These are phyloP conservation scores for Amphipyra tragopoginis DNA, from an alignment of 2,888 invertebrate genomes.

Conservation along the genomic window DNA sequence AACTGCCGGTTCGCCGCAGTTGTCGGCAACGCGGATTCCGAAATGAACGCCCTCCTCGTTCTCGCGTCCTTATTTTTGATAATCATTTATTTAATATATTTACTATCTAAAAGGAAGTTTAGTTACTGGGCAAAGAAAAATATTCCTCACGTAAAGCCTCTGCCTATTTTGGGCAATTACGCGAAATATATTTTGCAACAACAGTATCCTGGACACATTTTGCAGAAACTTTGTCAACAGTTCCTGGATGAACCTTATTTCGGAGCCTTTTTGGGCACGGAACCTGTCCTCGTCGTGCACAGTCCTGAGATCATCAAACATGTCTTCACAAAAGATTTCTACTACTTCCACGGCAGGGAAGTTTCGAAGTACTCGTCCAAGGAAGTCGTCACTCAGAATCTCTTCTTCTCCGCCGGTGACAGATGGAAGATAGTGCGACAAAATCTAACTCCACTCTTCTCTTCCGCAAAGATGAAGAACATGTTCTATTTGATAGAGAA, in stretches of 20 bases:
- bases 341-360: constrained; percentile 73
- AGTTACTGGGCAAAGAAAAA: constrained; percentile 70
- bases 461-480: constrained; percentile 74
- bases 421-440: constrained; percentile 75
- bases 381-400: constrained; percentile 64
- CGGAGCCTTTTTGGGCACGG: constrained; percentile 75
- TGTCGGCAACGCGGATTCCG: not conserved
- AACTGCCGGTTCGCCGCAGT: constrained; percentile 4
- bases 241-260: constrained; percentile 68
- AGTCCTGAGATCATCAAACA: constrained; percentile 71
- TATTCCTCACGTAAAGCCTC: constrained; percentile 64
- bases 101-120: constrained; percentile 46
- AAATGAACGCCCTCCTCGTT: constrained; percentile 42
- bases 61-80: constrained; percentile 16
- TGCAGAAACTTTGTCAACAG: constrained; percentile 63
- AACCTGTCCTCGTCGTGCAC: constrained; percentile 70
- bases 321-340: constrained; percentile 70
- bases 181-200: constrained; percentile 63
- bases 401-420: constrained; percentile 72
- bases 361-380: constrained; percentile 59
- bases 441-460: constrained; percentile 73
- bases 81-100: constrained; percentile 37
- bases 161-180: constrained; percentile 71
- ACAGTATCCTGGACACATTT: constrained; percentile 52
- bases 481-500: constrained; percentile 74